A percentile compares a stretch with the other conserved stretches of the same genome.
Evolutionary conservation across 1,140 invertebrate species (phyloP).

Genomic region (Mactra quadrangularis): DNA sequence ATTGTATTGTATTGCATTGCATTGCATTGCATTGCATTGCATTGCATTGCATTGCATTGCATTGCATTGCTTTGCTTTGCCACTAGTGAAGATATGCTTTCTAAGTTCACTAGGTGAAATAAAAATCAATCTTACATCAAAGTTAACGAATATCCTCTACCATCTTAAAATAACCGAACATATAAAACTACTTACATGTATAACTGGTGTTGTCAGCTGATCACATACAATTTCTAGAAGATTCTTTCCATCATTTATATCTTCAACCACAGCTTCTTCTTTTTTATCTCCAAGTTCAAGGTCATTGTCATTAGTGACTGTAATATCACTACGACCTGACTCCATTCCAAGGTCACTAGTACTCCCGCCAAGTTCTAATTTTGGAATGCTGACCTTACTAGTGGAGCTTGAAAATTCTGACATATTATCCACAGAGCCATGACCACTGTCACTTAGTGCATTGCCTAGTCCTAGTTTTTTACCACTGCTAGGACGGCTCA

Average conservation of each 20-base stretch:
- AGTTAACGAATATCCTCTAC: no score
- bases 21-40: no score
- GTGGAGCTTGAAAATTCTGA: conserved; percentile 38
- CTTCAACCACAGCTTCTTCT: not conserved
- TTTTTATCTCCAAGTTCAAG: no score
- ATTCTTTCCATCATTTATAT: conserved; percentile 9
- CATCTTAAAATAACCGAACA: no score
- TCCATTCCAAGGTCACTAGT: conserved; percentile 50
- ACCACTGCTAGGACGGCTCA: no score
- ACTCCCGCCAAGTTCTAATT: conserved; percentile 41
- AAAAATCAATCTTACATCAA: no score
- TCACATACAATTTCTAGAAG: conserved; percentile 57
- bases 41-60: no score
- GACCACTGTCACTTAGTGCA: conserved; percentile 48
- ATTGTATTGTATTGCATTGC: no score
- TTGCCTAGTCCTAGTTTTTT: not conserved
- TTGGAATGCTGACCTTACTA: conserved; percentile 38
- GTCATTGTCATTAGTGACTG: not conserved
- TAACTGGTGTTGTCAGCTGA: conserved; percentile 30
- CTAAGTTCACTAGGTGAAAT: no score
- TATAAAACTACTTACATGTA: conserved; percentile 40
- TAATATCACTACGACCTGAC: conserved; percentile 37
- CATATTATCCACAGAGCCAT: conserved; percentile 50
- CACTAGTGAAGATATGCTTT: no score
- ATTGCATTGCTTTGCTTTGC: no score